Evolutionary conservation across 2,888 invertebrate species (phyloP), one percentile per base, ranked within the genome.

Genomic region (Erebia epiphron): DNA sequence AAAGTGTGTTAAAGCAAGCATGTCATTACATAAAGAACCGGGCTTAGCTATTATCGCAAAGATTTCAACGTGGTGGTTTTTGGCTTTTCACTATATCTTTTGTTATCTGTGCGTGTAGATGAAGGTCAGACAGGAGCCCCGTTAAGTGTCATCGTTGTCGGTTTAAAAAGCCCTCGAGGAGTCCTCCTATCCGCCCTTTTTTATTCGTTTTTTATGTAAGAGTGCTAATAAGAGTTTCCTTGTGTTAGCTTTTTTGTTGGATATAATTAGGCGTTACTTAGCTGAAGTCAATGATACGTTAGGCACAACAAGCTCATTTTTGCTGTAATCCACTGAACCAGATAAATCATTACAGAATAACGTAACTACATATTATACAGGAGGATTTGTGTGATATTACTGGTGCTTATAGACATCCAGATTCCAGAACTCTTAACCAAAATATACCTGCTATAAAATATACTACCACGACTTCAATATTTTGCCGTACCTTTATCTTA

Each of bases 111-210:
- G 58, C 35, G 14, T 41, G n/a, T 41, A 41, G 35, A 41, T 70
- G 62, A 70, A 73, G 73, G 73, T 68, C 68, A 67, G 70, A 68
- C 62, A 70, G 68, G 68, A 52, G 65, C 67, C 68, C 66, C 52
- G 66, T 66, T 70, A 68, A 73, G 73, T 73, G 68, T 68, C 73
- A 73, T 70, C 70, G 66, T 68, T 70, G 73, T 73, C 68, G 66
- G 73, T 70, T 68, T 68, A 68, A 68, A 73, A 73, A 70, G 73
- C 73, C 68, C 68, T 73, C 65, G 70, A 70, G 67, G 67, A 68
- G 50, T 46, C 18, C 57, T 73, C 35, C 68, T 70, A 70, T 70
- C 70, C 70, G 64, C 73, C 66, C 70, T 67, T 69, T 70, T 73
- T 68, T 49, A 68, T 70, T 69, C 70, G 65, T 56, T 73, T 72